Base-by-base conservation (phyloP, 2,113 vertebrate species). In the Periophthalmodon schlosseri region DNA sequence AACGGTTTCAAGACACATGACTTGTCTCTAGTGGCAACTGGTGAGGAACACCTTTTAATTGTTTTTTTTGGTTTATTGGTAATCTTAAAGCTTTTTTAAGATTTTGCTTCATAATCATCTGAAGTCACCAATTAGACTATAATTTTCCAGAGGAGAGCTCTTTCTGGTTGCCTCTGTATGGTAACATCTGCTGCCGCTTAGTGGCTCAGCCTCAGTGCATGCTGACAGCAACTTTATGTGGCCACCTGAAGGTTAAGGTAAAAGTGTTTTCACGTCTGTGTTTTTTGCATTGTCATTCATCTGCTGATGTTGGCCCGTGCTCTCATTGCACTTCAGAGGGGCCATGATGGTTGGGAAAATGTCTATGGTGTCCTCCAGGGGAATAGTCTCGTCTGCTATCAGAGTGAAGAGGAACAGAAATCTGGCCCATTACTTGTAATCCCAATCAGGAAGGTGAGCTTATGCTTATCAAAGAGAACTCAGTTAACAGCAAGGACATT, bases 1-100 rank as follows among this genome's bases (percentile, higher is more conserved):
- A 94, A 95, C 0, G 93, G 94, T 20, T 96, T 97, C 85, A 94
- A 96, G 67, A 96, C 95, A 0, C 96, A 96, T 1, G 96, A 96
- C 87, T 91, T 97, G 57, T 83, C 84, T 3, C 84, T 96, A 0
- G 75, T 88, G 57, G 85, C 92, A 36, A 90, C 91, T 1, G 96
- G 96, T 96, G 86, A 90, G 83, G 77, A 24, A 21, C 4, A 47
- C 1, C 4, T 49, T 67, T 15, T 72, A 28, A 63, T 28, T 13
- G 36, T 39, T 39, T 44, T 39, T 39, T 44, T 44, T 44, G 8
- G 39, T 44, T 44, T 44, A 44, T 39, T 44, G 39, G 39, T 44
- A 10, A 56, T 24, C 5, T 58, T 28, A 50, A 13, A 14, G 50
- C 14, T 56, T 1, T 2, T 68, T 34, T 63, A 20, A n/a, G 10